Percentiles rank a stretch among this genome's conserved stretches.
These are phyloP conservation scores for Catocala sponsa DNA, from an alignment of 2,888 invertebrate genomes.

Conservation along the genomic window DNA sequence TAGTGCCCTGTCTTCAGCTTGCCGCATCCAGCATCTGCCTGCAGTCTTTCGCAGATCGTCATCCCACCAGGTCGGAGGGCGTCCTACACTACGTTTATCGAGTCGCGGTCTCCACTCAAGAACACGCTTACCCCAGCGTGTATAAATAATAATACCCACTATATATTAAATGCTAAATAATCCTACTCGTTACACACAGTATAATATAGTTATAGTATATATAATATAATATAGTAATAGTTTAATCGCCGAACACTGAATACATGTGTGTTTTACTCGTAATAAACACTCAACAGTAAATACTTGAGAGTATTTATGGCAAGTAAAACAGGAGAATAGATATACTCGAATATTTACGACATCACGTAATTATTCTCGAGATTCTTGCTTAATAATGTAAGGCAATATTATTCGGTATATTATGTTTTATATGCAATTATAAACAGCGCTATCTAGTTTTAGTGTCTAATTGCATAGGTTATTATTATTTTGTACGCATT, in stretches of 20 bases:
- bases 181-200: no score
- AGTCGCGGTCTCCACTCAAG: no score
- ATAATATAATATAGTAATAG: no score
- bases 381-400: constrained; percentile 42
- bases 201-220: no score
- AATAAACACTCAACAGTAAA: neutral
- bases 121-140: no score
- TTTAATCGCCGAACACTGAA: neutral
- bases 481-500: constrained; percentile 8
- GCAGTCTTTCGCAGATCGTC: no score
- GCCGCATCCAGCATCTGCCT: no score
- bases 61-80: no score
- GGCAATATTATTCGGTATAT: constrained; percentile 32
- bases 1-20: no score
- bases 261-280: neutral
- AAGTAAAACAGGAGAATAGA: neutral
- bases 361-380: constrained; percentile 37
- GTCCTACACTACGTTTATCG: no score
- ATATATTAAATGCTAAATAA: no score
- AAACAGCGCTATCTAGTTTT: constrained; percentile 10
- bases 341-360: constrained; percentile 15
- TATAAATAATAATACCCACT: no score
- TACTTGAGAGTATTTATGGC: neutral
- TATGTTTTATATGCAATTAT: constrained; percentile 29
- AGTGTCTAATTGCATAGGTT: constrained; percentile 5